phyloP scores from a whole-genome alignment of 2,888 invertebrate genomes.

The Drosophila fungiperda region DNA sequence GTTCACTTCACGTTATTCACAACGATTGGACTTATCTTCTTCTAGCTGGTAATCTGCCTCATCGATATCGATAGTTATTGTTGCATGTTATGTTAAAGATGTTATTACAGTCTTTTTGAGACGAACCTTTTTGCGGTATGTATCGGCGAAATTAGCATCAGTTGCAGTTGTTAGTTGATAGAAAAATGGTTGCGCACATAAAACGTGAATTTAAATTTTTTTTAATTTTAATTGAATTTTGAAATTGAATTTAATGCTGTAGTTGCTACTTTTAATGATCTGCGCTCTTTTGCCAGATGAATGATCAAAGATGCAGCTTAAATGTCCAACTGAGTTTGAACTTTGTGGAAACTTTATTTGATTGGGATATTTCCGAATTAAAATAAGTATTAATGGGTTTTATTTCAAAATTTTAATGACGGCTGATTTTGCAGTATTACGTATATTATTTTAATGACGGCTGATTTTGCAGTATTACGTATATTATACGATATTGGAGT shows the following conservation, averaged over 20 bases:
- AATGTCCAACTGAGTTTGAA: no score
- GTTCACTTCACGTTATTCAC: neutral
- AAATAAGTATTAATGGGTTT: no score
- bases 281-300: neutral
- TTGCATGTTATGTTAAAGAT: neutral
- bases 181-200: neutral
- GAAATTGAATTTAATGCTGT: neutral
- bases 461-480: no score
- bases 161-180: neutral
- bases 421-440: no score
- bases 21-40: neutral
- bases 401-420: no score
- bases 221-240: neutral
- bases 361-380: no score
- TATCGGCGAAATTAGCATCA: neutral
- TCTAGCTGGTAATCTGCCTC: neutral
- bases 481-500: no score
- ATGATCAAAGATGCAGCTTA: neutral
- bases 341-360: no score
- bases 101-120: neutral
- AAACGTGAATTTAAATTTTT: neutral
- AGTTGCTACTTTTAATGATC: neutral
- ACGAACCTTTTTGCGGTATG: neutral
- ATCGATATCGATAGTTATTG: neutral
- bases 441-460: no score